Conservation (phyloP, 2,797 vertebrate species). For the Megaceryle alcyon region DNA sequence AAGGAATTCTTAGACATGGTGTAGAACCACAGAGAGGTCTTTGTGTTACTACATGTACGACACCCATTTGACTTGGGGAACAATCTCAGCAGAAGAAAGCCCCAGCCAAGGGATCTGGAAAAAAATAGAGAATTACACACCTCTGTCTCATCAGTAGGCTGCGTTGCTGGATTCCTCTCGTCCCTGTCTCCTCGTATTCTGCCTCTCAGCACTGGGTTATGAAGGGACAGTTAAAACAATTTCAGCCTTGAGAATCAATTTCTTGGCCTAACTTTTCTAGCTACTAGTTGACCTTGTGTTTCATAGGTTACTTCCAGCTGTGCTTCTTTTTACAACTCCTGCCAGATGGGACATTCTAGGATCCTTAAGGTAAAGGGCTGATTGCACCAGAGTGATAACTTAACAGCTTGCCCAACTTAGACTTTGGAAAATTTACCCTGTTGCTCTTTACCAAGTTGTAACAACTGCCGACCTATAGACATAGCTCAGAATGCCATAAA, state of each 20-base stretch:
- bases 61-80: not conserved
- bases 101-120: not conserved
- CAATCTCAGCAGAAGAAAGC: not conserved
- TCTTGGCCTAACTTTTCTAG: not conserved
- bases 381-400: not conserved
- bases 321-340: not conserved
- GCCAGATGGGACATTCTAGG: not conserved
- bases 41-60: not conserved
- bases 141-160: not conserved
- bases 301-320: not conserved
- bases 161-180: not conserved
- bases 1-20: not conserved
- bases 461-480: not conserved
- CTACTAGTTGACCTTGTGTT: not conserved
- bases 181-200: not conserved
- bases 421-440: not conserved
- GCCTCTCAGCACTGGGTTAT: not conserved
- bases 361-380: not conserved
- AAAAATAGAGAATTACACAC: not conserved
- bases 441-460: not conserved
- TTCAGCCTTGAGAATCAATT: not conserved
- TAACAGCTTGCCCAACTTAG: not conserved
- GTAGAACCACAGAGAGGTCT: not conserved
- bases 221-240: not conserved
- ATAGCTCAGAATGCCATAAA: not conserved